Base-by-base conservation (phyloP, 2,113 vertebrate genomes). In the Chloebia gouldiae region DNA sequence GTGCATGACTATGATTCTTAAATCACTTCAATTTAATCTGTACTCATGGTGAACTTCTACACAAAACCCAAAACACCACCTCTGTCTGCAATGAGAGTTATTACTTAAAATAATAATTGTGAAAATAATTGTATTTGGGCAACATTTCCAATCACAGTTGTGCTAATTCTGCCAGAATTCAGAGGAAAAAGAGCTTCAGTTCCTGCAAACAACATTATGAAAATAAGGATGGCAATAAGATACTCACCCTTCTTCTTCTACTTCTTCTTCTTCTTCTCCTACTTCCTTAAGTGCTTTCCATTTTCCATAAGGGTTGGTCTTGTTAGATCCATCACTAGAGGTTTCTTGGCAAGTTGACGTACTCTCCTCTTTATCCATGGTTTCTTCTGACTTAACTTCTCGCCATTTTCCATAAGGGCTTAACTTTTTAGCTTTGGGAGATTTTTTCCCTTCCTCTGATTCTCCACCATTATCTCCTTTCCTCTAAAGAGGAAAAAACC, bases 361-460 rank as follows among this genome's bases (percentile, higher is more conserved):
- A 61, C 47, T 91, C 59, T 96, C 82, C 47, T 97, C 92, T 77
- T 81, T 93, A 68, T 51, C 79, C 33, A 8, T 33, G 20, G 93
- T 92, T 90, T 95, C 97, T 89, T 93, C 96, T 81, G 93, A 66
- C 60, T 97, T 98, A 73, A 99, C 98, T 97, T 97, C 86, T 86
- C 99, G 98, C 99, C 99, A 99, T 33, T 94, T 96, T 35, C 99
- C 99, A 7, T 99, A 99, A 9, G 99, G 98, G 83, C 98, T 97
- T 51, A 95, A 21, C 81, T 98, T 98, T 75, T 95, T 97, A 65
- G 79, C 93, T 86, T 66, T 96, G 56, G 94, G 84, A 70, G 97
- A 40, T 68, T 97, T 97, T 92, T 97, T 97, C 96, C 94, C 81
- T 92, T 94, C 61, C 79, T 96, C 90, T 85, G 81, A 93, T 96